These are phyloP conservation scores for Lumbricus terrestris DNA, from an alignment of 2,888 invertebrate genomes.

Conservation along the genomic window DNA sequence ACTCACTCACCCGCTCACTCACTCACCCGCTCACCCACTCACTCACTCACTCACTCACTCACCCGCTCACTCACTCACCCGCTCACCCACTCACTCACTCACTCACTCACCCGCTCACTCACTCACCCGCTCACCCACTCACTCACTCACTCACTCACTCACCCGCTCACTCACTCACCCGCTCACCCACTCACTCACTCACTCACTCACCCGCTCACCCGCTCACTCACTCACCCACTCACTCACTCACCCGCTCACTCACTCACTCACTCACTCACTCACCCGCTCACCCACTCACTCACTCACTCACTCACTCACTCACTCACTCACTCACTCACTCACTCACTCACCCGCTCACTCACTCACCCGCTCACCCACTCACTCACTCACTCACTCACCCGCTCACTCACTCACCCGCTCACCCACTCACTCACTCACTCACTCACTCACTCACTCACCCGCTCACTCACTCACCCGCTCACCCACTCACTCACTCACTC, in stretches of 20 bases:
- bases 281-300: too few species aligned
- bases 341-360: too few species aligned
- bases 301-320: constrained; percentile 7
- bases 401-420: neutral
- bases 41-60: too few species aligned
- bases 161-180: constrained; percentile 7
- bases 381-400: constrained; percentile 9
- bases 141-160: too few species aligned
- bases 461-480: constrained; percentile 8
- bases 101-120: neutral
- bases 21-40: neutral
- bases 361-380: too few species aligned
- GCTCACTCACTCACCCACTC: neutral
- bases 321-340: neutral
- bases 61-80: too few species aligned
- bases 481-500: constrained; percentile 9
- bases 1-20: too few species aligned
- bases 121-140: neutral
- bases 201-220: too few species aligned
- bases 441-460: too few species aligned
- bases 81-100: too few species aligned
- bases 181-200: neutral
- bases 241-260: neutral
- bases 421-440: too few species aligned
- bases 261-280: neutral